phyloP scores from a whole-genome alignment of 2,797 vertebrate genomes.

The Philypnodon macrostomus region DNA sequence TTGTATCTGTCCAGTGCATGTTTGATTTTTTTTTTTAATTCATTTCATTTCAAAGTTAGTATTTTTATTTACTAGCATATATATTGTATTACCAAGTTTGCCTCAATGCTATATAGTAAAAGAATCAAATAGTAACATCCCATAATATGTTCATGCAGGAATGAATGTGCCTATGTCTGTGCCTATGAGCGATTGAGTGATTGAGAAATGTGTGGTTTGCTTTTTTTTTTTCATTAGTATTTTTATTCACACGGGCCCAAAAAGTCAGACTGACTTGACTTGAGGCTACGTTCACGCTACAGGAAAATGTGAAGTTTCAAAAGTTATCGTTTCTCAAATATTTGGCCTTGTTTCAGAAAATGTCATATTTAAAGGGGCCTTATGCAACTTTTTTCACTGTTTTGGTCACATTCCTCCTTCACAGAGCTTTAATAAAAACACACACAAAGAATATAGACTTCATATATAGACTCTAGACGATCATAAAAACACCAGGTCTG shows the following conservation, averaged over 20 bases:
- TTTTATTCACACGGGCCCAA: slow-evolving; percentile 20
- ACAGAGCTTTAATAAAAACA: no score
- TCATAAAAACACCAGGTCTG: no score
- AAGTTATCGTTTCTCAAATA: no score
- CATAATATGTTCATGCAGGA: slow-evolving; percentile 22
- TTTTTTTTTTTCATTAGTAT: slow-evolving; percentile 30
- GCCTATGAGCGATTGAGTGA: slow-evolving; percentile 12
- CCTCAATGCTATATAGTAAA: slow-evolving; percentile 67
- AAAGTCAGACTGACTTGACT: slow-evolving; percentile 19
- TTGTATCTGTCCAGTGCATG: slow-evolving; percentile 77
- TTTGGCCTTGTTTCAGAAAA: no score
- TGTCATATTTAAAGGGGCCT: no score
- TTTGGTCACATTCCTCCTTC: no score
- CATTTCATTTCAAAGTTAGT: slow-evolving; percentile 1
- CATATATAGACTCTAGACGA: no score
- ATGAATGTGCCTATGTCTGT: slow-evolving; percentile 21
- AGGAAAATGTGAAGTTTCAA: not conserved
- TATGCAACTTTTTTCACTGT: no score
- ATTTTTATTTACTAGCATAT: no score
- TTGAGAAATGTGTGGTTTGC: slow-evolving; percentile 28
- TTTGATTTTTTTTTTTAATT: slow-evolving; percentile 48
- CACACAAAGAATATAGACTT: no score
- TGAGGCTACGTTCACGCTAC: not conserved
- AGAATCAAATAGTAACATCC: slow-evolving; percentile 40
- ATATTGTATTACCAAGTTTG: slow-evolving; percentile 72